phyloP scores from a whole-genome alignment of 2,113 vertebrate species.

The Hemibagrus wyckioides region DNA sequence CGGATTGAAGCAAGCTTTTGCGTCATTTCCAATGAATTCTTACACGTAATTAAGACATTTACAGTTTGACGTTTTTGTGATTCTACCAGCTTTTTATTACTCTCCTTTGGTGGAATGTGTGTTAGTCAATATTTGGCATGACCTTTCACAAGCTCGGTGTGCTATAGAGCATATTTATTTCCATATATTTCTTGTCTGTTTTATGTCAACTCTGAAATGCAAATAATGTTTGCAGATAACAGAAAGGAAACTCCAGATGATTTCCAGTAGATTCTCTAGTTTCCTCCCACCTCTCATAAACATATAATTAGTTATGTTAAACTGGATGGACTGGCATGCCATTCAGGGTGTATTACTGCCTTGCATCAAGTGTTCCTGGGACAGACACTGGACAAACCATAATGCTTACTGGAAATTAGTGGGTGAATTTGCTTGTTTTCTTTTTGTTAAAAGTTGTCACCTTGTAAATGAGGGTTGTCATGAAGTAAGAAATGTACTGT shows the following conservation, averaged over 20 bases:
- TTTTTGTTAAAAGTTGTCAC: neutral
- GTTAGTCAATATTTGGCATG: neutral
- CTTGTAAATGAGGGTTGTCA: neutral
- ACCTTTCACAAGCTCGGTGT: neutral
- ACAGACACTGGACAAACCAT: neutral
- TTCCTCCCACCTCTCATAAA: neutral
- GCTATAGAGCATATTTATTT: neutral
- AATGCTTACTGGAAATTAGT: neutral
- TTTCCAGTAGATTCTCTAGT: neutral
- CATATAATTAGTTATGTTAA: neutral
- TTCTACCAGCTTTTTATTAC: conserved; percentile 13
- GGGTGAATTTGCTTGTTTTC: neutral
- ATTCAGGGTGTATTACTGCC: neutral
- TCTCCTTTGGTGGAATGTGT: conserved; percentile 7
- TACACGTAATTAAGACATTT: neutral
- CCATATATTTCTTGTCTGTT: neutral
- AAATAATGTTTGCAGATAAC: neutral
- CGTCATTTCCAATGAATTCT: conserved; percentile 16
- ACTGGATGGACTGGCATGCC: neutral
- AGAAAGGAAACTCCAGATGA: neutral
- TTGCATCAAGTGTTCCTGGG: neutral
- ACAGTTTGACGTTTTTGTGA: conserved; percentile 5
- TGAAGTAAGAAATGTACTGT: conserved; percentile 8
- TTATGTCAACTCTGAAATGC: neutral
- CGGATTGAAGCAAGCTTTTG: conserved; percentile 25